Evolutionary conservation across 2,113 vertebrate genomes (phyloP), one percentile per base, ranked within the genome.

Genomic region (Oenanthe melanoleuca): DNA sequence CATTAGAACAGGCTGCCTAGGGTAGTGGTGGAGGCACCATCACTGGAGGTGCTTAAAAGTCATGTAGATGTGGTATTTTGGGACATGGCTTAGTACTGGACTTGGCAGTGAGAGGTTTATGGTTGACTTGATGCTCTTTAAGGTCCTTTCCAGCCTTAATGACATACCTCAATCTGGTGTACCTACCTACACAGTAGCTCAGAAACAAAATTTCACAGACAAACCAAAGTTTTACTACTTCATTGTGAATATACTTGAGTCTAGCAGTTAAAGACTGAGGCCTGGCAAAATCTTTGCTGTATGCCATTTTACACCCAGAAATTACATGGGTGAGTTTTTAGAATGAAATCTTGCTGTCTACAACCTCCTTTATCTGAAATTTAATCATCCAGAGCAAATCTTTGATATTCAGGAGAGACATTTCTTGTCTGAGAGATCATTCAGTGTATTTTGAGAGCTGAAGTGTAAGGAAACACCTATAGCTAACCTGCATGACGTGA

Each of bases 41-140:
- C 2, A 1, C 74, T 71, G 13, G 5, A 55, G n/a, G 10, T 38
- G 23, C 12, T 69, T 78, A n/a, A 38, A 60, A 69, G 26, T 45
- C 4, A 7, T 9, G 29, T 40, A 40, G n/a, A 8, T 38, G 18
- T 38, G 56, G 23, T 29, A 49, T 11, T 49, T 34, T 3, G 10
- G 56, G n/a, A 22, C 8, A n/a, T 31, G 24, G 29, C 16, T 47
- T 29, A 38, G 8, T 21, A 8, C 8, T 70, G 19, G n/a, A 25
- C 47, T 24, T 29, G 49, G 20, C 15, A 47, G 16, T 21, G 29
- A 17, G 11, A 61, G 9, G 38, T 38, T 29, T 38, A 7, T 47
- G 8, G 19, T 15, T 29, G 12, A 47, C 19, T n/a, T 0, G 0
- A 55, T 40, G n/a, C 31, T 47, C 25, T 86, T 63, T 34, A 56